A percentile compares a stretch with the other conserved stretches of the same genome.
phyloP scores from a whole-genome alignment of 2,797 vertebrate genomes.

The Brachyrhaphis roseni region DNA sequence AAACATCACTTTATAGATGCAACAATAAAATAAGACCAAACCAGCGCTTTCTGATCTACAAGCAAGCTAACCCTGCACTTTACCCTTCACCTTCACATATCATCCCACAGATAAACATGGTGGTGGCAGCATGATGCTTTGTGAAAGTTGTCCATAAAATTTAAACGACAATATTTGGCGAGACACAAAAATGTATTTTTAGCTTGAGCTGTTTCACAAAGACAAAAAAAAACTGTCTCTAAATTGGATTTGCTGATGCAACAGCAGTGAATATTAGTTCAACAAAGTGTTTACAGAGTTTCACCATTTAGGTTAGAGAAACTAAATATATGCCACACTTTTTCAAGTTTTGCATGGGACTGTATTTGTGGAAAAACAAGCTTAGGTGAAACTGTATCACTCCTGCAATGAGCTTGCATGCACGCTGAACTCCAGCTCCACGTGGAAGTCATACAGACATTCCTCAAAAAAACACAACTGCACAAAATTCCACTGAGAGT shows the following conservation, averaged over 20 bases:
- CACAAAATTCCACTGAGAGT: constrained; percentile 65
- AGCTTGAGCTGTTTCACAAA: not conserved
- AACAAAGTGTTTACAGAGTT: not conserved
- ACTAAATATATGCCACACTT: not conserved
- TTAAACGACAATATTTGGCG: not conserved
- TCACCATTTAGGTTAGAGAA: not conserved
- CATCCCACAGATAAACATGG: not conserved
- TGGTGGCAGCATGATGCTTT: not conserved
- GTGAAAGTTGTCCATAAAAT: not conserved
- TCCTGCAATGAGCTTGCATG: constrained; percentile 2
- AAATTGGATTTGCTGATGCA: not conserved
- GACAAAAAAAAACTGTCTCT: not conserved
- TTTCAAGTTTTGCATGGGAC: not conserved
- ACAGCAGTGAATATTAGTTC: not conserved
- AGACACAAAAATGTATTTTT: not conserved
- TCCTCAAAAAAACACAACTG: constrained; percentile 69
- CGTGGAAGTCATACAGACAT: constrained; percentile 65
- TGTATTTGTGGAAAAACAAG: not conserved
- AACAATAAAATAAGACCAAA: not conserved
- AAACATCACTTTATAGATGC: not conserved
- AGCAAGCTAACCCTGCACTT: not conserved
- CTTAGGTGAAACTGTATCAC: constrained; percentile 9
- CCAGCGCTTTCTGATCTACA: not conserved
- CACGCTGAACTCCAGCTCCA: constrained; percentile 20
- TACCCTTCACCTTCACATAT: not conserved